Evolutionary conservation across 2,888 invertebrate species (phyloP).

Genomic region (Drosophila robusta): DNA sequence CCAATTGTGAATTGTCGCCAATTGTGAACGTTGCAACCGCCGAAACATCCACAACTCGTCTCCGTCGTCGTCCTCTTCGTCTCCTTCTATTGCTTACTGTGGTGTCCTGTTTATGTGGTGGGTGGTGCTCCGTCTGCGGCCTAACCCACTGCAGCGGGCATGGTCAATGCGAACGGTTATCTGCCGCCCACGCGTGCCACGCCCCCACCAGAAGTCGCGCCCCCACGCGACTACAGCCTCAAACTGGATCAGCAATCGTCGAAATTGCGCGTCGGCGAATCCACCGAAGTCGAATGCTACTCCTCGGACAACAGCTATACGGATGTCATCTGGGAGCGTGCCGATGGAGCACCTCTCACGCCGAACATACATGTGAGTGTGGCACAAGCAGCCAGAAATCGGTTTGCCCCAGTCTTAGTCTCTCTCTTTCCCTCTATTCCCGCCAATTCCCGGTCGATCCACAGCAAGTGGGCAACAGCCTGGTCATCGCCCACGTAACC

Average conservation of each 20-base stretch:
- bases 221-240: constrained; percentile 77
- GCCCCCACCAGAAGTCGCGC: constrained; percentile 42
- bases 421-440: neutral
- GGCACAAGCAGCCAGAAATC: no score
- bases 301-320: constrained; percentile 82
- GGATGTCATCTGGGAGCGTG: constrained; percentile 83
- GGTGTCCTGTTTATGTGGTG: constrained; percentile 33
- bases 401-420: no score
- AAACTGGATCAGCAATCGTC: constrained; percentile 84
- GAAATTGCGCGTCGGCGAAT: constrained; percentile 82
- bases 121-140: neutral
- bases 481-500: constrained; percentile 90
- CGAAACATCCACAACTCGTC: constrained; percentile 47
- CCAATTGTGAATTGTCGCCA: constrained; percentile 71
- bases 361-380: constrained; percentile 78
- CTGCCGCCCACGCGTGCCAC: constrained; percentile 38
- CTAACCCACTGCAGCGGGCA: constrained; percentile 29
- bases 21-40: constrained; percentile 65
- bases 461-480: constrained; percentile 84
- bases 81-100: constrained; percentile 47
- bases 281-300: constrained; percentile 84
- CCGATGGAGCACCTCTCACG: constrained; percentile 82
- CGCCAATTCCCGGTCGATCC: neutral
- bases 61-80: constrained; percentile 36
- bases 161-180: constrained; percentile 37